Base-by-base conservation (phyloP, 1,140 invertebrate genomes). In the Hyles euphorbiae region DNA sequence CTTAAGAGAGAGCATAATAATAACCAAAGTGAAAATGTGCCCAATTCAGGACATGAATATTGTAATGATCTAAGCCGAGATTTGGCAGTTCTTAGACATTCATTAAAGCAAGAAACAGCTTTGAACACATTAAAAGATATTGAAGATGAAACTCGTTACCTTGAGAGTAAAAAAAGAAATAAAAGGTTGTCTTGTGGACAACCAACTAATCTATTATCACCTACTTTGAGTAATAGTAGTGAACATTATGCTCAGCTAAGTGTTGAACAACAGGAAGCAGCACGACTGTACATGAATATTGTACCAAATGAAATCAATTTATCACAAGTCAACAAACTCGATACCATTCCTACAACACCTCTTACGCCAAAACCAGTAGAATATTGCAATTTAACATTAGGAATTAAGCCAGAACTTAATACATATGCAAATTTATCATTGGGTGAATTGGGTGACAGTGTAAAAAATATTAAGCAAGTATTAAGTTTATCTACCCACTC, bases 271-370 rank as follows among this genome's bases (percentile, higher is more conserved):
- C 73, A 83, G 48, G 76, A 86, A 54, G 58, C 74, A 12, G 72
- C 74, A 5, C 90, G 93, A 68, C 75, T 92, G 4, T 94, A 94
- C 72, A 92, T 94, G 85, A 95, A 94, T 74, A 82, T 94, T 55
- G 89, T 82, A 66, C 91, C 92, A 8, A 72, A 57, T 64, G 81
- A 87, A 48, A 56, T 51, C 6, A 73, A 43, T 55, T 8, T 40
- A 43, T 64, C 2, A 61, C 65, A 55, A 52, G 9, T 52, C 11
- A 74, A 63, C 59, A 83, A 78, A 66, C 76, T 48, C 65, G 79
- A 83, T 22, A 47, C 67, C 12, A 62, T 69, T 22, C 79, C 81
- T 33, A 68, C 73, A 4, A 85, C 85, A 53, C 85, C 85, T 34
- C 56, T 81, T 5, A 85, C 80, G 48, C 79, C 81, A n/a, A 87